Conservation (phyloP, 2,797 vertebrate genomes). For the Ctenochaetus hawaiiensis region DNA sequence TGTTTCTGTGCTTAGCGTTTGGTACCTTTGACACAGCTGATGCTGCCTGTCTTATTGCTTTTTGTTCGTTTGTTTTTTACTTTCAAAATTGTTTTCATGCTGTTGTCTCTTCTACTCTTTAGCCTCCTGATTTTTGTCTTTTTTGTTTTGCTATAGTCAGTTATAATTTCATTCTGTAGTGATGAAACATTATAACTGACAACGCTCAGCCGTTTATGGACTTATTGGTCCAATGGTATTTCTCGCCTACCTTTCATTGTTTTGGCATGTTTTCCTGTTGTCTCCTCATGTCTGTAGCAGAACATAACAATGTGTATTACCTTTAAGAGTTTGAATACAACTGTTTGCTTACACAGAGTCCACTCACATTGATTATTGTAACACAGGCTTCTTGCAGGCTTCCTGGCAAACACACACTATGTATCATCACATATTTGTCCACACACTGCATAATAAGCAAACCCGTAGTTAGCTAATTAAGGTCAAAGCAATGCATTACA, state of each 20-base stretch:
- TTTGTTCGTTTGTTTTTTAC: neutral
- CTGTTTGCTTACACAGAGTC: neutral
- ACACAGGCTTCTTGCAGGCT: neutral
- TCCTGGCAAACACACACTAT: neutral
- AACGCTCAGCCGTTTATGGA: too few species aligned
- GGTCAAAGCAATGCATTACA: neutral
- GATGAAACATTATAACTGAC: neutral
- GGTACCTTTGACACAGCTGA: neutral
- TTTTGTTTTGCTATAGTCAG: neutral
- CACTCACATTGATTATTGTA: neutral
- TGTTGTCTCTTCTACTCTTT: neutral
- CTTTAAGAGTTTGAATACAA: neutral
- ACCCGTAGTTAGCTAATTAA: neutral
- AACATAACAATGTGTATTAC: conserved; percentile 1
- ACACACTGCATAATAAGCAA: neutral
- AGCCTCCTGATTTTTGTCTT: neutral
- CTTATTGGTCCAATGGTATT: neutral
- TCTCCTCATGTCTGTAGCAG: neutral
- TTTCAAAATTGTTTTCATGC: neutral
- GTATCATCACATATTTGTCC: neutral
- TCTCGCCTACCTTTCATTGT: neutral
- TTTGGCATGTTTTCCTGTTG: neutral
- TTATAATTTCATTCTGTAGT: neutral
- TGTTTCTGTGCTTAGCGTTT: conserved; percentile 5
- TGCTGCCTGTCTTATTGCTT: neutral